Evolutionary conservation across 2,113 vertebrate genomes (phyloP).

Genomic region (Eptesicus fuscus): DNA sequence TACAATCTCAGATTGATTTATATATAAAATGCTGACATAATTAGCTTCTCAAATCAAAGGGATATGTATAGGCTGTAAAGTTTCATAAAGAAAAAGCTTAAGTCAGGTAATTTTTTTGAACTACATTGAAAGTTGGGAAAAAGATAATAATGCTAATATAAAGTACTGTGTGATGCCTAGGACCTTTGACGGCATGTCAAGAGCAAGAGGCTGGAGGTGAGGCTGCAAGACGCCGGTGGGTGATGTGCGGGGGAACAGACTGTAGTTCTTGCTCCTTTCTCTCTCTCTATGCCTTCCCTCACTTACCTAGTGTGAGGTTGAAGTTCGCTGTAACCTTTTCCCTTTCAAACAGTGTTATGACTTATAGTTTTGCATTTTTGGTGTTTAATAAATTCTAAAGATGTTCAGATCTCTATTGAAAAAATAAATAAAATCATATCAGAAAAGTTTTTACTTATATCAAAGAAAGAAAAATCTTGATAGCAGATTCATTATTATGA

Average conservation of each 20-base stretch:
- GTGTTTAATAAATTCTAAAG: background rate
- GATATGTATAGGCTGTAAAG: background rate
- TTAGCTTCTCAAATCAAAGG: background rate
- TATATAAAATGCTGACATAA: background rate
- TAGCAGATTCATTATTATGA: background rate
- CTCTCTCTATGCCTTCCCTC: background rate
- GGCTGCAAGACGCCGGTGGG: too few species aligned
- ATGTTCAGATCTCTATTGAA: background rate
- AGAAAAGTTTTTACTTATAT: background rate
- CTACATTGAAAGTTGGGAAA: background rate
- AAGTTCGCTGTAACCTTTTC: background rate
- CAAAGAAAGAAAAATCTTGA: slow-evolving; percentile 4
- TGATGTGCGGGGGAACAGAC: background rate
- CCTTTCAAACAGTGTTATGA: background rate
- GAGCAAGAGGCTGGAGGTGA: background rate
- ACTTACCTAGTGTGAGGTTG: background rate
- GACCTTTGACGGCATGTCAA: background rate
- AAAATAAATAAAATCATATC: background rate
- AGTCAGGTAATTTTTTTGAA: background rate
- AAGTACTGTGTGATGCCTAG: background rate
- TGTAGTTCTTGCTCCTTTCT: background rate
- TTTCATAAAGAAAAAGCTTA: background rate
- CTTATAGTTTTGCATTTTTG: background rate
- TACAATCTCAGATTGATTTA: background rate
- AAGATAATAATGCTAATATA: background rate